Evolutionary conservation across 2,888 invertebrate genomes (phyloP), one percentile per base, ranked within the genome.

Genomic region (Hemistola chrysoprasaria): DNA sequence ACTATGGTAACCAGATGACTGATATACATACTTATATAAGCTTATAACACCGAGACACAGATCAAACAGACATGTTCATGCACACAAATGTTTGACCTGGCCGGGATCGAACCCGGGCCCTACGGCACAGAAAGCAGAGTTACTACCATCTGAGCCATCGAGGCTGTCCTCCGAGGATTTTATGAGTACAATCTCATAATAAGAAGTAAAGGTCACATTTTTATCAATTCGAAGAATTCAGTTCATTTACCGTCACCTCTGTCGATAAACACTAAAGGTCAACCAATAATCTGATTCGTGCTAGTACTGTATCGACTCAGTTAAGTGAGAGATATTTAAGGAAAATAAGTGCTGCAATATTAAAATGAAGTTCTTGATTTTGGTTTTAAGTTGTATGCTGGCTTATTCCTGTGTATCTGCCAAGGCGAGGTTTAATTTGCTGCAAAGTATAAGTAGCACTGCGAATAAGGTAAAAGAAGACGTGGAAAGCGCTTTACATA

Each of bases 311-410:
- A 31, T 9, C 16, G 6, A 39, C 20, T 38, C 32, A 40, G 25
- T 40, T 8, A 8, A 33, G 23, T 47, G 41, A 36, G 32, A 40
- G 55, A 61, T 55, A 46, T 56, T 53, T 50, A 42, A 25, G 47
- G 36, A 44, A 48, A 50, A 41, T 35, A 38, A 43, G 45, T 44
- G 53, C 54, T 44, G 37, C 34, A 35, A 40, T 8, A 22, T 40
- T 26, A 63, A 53, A 48, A 81, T 79, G 76, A 78, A 71, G 46
- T 28, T 62, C 10, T 55, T 32, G 11, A 39, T 54, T 42, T 49
- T 59, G 35, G 35, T 74, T 32, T 44, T 64, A 23, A 61, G 63
- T 40, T 72, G 58, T 55, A 40, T 59, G 33, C 50, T 73, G 22
- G 45, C 42, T 22, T 40, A 65, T 7, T 57, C 36, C 23, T 40